Base-by-base conservation (phyloP, 1,140 invertebrate genomes). In the Drosophila parabipectinata region DNA sequence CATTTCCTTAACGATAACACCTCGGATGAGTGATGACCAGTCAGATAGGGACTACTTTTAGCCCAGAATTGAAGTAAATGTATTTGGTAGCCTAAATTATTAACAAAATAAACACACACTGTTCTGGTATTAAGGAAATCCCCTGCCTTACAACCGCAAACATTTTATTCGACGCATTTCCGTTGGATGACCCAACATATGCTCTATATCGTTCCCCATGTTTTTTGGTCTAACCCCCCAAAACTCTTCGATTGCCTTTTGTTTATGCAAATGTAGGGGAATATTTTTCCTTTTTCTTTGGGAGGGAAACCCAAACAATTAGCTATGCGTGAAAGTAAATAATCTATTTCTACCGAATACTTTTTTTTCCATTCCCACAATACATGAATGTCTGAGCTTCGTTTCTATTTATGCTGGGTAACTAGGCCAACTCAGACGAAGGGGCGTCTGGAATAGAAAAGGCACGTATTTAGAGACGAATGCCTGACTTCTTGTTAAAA, bases 221-320 rank as follows among this genome's bases (percentile, higher is more conserved):
- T 21, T 14, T 54, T 54, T 34, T 26, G 3, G 12, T 37, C 0
- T 15, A 18, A 14, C 18, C 14, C 32, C 34, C 18, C 32, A 12
- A 9, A 51, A 50, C 39, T 2, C 72, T 73, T 74, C 77, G 64
- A 55, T 50, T 62, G 58, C 48, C 54, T 63, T 81, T 88, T 85
- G 82, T 82, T 85, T 87, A 85, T 85, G 83, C 83, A 87, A 85
- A 85, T 85, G 74, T 48, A 47, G 18, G 57, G 51, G 54, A 60
- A 69, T 45, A 69, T 82, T 52, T 64, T 24, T 39, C 41, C 30
- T 55, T 37, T 55, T 61, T 37, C 57, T 57, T 47, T 61, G 62
- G 64, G 18, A 56, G 74, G 66, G 64, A 78, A 75, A 59, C 60
- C 68, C 63, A 84, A 84, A 72, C 81, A 87, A 78, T 75, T 82